Evolutionary conservation across 2,797 vertebrate species (phyloP), one percentile per base, ranked within the genome.

Genomic region (Coracias cyanogaster): DNA sequence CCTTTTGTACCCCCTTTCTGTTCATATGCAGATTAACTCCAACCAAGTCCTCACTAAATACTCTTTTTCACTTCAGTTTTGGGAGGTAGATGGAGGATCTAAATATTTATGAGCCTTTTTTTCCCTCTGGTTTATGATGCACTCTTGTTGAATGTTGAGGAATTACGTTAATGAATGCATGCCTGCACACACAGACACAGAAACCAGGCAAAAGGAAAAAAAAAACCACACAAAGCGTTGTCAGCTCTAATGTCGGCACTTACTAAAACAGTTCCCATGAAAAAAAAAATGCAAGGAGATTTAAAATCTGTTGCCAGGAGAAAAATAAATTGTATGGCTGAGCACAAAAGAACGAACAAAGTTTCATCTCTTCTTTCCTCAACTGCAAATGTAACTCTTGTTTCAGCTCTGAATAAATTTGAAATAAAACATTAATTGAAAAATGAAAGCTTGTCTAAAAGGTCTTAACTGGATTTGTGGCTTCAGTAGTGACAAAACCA

Each of bases 21-120:
- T 99, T 99, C 98, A 98, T 98, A 99, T 98, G 99, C 98, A 99
- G 98, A 99, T 99, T 66, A 97, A 91, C 94, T 97, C 97, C 94
- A 97, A 97, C 89, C 95, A 74, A 88, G 97, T 95, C 96, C 97
- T 90, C 95, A 79, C 96, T 97, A 97, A 98, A 98, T 94, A 96
- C 95, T 90, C 87, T 92, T 92, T 95, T 96, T 97, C 92, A 76
- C 94, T 96, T 80, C 3, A 64, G 83, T 95, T 96, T 96, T 96
- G 96, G 96, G 97, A 97, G 97, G 97, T 97, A 95, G 97, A 86
- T 57, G 60, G 92, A 92, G 86, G 94, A 96, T 96, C 98, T 98
- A 98, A 98, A 98, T 98, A 98, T 98, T 98, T 98, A 98, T 98
- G 98, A 98, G 98, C 88, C 69, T 89, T 94, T 97, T 66, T 94